Base-by-base conservation (phyloP, 2,797 vertebrate species). In the Tadarida brasiliensis region DNA sequence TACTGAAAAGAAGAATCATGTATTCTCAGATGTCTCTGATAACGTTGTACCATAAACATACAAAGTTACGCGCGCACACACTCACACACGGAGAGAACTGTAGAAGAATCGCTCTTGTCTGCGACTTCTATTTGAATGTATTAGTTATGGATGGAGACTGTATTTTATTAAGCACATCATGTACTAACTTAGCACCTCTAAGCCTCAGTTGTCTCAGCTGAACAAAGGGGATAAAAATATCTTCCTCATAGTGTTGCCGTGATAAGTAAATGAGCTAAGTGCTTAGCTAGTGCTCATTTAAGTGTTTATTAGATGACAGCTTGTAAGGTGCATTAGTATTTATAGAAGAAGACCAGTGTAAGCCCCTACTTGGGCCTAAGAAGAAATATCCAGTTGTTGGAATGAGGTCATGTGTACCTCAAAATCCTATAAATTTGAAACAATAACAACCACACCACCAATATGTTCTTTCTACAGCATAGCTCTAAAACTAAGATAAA, bases 21-120 rank as follows among this genome's bases (percentile, higher is more conserved):
- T 73, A 51, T 49, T 77, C 56, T 68, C 93, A 49, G 26, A 59
- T 44, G 30, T 56, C 68, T 88, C 39, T 96, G 51, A 89, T 63
- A 80, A 76, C 3, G 57, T 80, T 28, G 56, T 67, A 56, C 1
- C 1, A 12, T 51, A 81, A 68, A 73, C 56, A 61, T 2, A 68
- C 44, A 63, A 2, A 65, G 30, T 35, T 20, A 57, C 14, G 33
- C 28, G 67, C 28, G 65, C 15, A 49, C 24, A 26, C 12, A 47
- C 47, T 49, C 22, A 67, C n/a, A 73, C 12, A 35, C 24, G 11
- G 19, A 71, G 10, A 83, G 28, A 88, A 35, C 51, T 28, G 7
- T 24, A 67, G 39, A 82, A 74, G 20, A 89, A 30, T 84, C 12
- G 1, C 33, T 77, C 6, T 70, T 86, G 17, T 68, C 54, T 47